These are phyloP conservation scores for Tyria jacobaeae DNA, from an alignment of 2,888 invertebrate genomes.

Conservation along the genomic window DNA sequence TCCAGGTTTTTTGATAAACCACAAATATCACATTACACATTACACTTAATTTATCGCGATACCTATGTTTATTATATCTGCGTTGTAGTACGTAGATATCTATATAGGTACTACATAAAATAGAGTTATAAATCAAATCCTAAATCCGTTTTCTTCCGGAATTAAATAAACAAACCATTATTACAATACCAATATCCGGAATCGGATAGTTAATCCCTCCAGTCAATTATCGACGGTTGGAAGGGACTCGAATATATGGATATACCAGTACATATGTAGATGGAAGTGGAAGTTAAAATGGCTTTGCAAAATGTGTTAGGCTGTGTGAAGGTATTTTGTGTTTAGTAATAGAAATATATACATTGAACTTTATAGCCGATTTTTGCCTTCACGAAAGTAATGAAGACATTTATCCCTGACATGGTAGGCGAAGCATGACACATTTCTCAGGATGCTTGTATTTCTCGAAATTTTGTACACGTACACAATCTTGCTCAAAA, in stretches of 20 bases:
- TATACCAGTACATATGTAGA: too few species aligned
- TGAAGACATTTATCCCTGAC: too few species aligned
- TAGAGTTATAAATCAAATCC: slow-evolving; percentile 23
- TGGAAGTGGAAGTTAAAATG: slow-evolving; percentile 7
- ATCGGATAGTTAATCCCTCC: slow-evolving; percentile 49
- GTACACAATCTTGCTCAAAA: too few species aligned
- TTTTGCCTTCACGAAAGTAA: not conserved
- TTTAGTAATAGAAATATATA: not conserved
- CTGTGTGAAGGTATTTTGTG: slow-evolving; percentile 8
- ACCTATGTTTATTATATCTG: too few species aligned
- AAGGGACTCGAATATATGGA: slow-evolving; percentile 6
- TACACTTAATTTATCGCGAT: too few species aligned
- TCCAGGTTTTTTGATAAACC: too few species aligned
- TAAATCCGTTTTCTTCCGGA: slow-evolving; percentile 19
- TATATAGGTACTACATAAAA: slow-evolving; percentile 4
- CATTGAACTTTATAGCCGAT: slow-evolving; percentile 1
- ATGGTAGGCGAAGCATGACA: too few species aligned
- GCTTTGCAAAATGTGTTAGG: not conserved
- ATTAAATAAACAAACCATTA: slow-evolving; percentile 47
- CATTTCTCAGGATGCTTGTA: too few species aligned
- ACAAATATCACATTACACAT: too few species aligned
- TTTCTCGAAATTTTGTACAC: too few species aligned
- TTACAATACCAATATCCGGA: slow-evolving; percentile 44
- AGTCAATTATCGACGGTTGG: slow-evolving; percentile 54
- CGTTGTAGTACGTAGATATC: too few species aligned